phyloP scores from a whole-genome alignment of 2,888 invertebrate species.

The Campoplex nolae region DNA sequence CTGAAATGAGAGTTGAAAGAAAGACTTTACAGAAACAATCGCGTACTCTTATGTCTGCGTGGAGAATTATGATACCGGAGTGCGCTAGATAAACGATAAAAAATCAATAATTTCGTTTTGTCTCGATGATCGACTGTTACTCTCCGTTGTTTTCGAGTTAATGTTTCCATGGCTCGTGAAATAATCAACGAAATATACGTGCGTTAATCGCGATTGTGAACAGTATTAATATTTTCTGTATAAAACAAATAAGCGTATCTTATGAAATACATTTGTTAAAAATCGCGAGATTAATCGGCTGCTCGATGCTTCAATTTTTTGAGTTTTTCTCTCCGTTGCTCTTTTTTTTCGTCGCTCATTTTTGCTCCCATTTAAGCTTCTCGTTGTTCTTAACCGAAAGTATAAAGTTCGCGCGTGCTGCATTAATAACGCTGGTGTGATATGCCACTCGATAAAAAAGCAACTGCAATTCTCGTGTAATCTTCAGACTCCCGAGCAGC shows the following conservation, averaged over 20 bases:
- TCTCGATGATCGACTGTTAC: neutral
- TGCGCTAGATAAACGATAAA: conserved; percentile 39
- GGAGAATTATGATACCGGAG: conserved; percentile 49
- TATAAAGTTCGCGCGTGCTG: conserved; percentile 36
- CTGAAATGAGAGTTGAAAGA: neutral
- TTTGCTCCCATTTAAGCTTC: neutral
- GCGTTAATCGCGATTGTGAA: neutral
- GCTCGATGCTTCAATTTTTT: neutral
- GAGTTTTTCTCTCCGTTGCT: neutral
- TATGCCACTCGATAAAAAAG: conserved; percentile 50
- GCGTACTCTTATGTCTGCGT: neutral
- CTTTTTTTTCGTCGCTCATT: neutral
- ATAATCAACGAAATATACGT: neutral
- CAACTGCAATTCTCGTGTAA: conserved; percentile 46
- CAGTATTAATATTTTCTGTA: conserved; percentile 14
- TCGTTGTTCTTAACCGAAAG: conserved; percentile 2
- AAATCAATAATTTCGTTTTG: neutral
- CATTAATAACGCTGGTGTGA: conserved; percentile 44
- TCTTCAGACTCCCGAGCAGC: conserved; percentile 42
- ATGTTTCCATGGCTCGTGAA: neutral
- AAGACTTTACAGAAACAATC: neutral
- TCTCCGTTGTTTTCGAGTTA: neutral
- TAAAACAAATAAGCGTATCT: neutral
- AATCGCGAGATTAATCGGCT: neutral
- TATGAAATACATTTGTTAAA: neutral